These are phyloP conservation scores for Phyllostomus discolor DNA, from an alignment of 2,113 vertebrate genomes.

Conservation along the genomic window DNA sequence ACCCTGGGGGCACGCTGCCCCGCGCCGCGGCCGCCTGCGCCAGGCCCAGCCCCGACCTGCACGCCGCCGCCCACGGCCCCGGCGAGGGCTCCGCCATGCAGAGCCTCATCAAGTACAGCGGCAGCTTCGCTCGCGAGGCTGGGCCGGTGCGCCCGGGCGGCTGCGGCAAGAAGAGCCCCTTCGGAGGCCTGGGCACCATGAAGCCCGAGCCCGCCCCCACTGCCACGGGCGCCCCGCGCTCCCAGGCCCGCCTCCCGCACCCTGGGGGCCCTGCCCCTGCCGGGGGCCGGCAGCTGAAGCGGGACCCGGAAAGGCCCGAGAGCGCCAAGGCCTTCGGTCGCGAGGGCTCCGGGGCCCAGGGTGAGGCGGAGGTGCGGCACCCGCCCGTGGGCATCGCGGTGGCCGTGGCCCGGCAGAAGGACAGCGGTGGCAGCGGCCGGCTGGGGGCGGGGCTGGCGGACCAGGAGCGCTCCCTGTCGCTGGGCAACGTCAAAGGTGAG, in stretches of 20 bases:
- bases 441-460: slow-evolving; percentile 83
- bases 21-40: slow-evolving; percentile 71
- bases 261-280: slow-evolving; percentile 8
- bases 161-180: slow-evolving; percentile 85
- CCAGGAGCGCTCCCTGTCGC: slow-evolving; percentile 84
- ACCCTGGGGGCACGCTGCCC: slow-evolving; percentile 84
- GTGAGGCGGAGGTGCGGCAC: slow-evolving; percentile 93
- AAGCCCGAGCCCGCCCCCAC: slow-evolving; percentile 79
- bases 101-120: slow-evolving; percentile 97
- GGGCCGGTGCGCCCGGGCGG: slow-evolving; percentile 83
- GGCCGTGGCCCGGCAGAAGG: slow-evolving; percentile 94
- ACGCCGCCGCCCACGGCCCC: slow-evolving; percentile 59
- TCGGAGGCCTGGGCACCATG: slow-evolving; percentile 92
- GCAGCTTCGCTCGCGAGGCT: slow-evolving; percentile 90
- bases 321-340: slow-evolving; percentile 92
- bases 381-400: slow-evolving; percentile 96
- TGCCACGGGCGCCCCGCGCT: slow-evolving; percentile 69
- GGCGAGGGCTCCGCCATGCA: slow-evolving; percentile 95
- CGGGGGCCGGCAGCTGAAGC: slow-evolving; percentile 86
- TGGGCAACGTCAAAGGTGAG: slow-evolving; percentile 92
- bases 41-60: slow-evolving; percentile 64
- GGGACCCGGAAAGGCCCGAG: slow-evolving; percentile 92
- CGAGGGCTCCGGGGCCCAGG: slow-evolving; percentile 85
- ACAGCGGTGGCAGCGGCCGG: slow-evolving; percentile 87
- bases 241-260: slow-evolving; percentile 82